A percentile compares a stretch with the other conserved stretches of the same genome.
These are phyloP conservation scores for Salpingus planirostris DNA, from an alignment of 2,888 invertebrate species.

Conservation along the genomic window DNA sequence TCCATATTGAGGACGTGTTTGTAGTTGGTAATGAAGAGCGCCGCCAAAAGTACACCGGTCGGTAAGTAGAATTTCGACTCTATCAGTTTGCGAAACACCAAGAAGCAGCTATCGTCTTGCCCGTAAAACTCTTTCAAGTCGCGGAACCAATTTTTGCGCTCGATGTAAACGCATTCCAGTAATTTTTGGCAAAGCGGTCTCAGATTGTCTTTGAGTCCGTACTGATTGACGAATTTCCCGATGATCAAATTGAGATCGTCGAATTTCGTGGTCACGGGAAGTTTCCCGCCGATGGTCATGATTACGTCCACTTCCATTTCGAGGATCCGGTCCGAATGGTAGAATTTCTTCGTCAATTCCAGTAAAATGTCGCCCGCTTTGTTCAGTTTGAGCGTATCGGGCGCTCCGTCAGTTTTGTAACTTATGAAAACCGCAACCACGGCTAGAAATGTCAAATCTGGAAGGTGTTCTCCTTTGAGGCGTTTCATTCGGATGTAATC, in stretches of 20 bases:
- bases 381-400: conserved; percentile 6
- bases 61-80: conserved; percentile 10
- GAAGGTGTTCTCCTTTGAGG: conserved; percentile 4
- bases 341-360: conserved; percentile 3
- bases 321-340: conserved; percentile 2
- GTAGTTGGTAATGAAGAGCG: conserved; percentile 6
- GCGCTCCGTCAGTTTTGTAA: conserved; percentile 9
- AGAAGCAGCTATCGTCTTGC: conserved; percentile 4
- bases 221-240: conserved; percentile 4
- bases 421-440: conserved; percentile 6
- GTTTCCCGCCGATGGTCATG: conserved; percentile 3
- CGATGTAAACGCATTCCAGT: conserved; percentile 8
- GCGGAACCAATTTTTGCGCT: conserved; percentile 4
- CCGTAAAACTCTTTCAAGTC: conserved; percentile 6
- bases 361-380: conserved; percentile 6
- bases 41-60: conserved; percentile 6
- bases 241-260: conserved; percentile 10
- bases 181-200: conserved; percentile 6
- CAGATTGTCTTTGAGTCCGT: conserved; percentile 2
- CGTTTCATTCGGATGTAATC: conserved; percentile 8
- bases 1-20: conserved; percentile 6
- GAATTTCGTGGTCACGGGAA: conserved; percentile 6
- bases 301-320: conserved; percentile 8
- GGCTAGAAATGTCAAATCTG: conserved; percentile 7
- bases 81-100: conserved; percentile 7